Percentiles rank a stretch among this genome's conserved stretches.
Evolutionary conservation across 2,113 vertebrate species (phyloP).

Genomic region (Lipotes vexillifer): DNA sequence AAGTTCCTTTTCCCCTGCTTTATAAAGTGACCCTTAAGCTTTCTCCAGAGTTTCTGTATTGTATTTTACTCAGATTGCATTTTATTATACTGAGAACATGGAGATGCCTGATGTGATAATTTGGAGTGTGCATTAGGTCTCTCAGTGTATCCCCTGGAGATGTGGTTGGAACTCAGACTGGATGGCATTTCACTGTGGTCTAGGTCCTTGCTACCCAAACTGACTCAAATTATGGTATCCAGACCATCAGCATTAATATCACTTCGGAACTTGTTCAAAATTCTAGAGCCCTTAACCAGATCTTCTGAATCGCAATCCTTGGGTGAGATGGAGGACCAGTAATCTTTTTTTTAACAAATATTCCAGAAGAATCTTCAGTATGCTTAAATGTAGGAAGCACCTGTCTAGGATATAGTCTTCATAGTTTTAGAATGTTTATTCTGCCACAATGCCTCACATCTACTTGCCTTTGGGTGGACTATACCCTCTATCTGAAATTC

Average conservation of each 20-base stretch:
- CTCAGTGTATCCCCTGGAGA: background rate
- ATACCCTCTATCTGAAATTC: background rate
- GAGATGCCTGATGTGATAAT: background rate
- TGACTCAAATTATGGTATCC: background rate
- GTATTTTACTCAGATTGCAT: background rate
- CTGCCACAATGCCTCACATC: background rate
- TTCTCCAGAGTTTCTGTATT: background rate
- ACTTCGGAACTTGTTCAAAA: background rate
- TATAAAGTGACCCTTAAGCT: background rate
- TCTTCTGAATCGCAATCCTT: background rate
- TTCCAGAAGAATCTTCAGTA: background rate
- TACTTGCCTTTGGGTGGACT: background rate
- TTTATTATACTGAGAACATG: background rate
- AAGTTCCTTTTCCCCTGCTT: background rate
- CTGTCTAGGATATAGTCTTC: background rate
- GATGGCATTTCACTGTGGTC: background rate
- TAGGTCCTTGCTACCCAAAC: background rate
- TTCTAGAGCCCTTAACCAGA: background rate
- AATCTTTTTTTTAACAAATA: background rate
- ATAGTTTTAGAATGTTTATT: background rate
- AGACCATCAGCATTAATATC: background rate
- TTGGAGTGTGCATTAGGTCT: background rate
- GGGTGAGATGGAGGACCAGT: background rate
- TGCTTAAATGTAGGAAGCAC: background rate
- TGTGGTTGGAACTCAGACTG: background rate